phyloP scores from a whole-genome alignment of 2,113 vertebrate species.

The Atractosteus spatula region DNA sequence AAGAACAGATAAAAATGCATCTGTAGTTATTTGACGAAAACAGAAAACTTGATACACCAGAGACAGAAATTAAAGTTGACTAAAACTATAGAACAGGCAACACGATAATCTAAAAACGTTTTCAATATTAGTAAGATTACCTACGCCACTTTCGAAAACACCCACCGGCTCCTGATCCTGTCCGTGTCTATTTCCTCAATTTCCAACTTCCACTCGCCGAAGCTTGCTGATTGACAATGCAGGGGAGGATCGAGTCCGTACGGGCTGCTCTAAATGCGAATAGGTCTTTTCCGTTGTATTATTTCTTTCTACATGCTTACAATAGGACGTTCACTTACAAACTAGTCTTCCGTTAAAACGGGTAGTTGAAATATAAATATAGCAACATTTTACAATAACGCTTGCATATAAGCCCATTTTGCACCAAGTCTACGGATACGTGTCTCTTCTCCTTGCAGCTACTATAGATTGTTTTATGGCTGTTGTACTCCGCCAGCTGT shows the following conservation, averaged over 20 bases:
- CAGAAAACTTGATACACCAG: not conserved
- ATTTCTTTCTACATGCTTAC: too few species aligned
- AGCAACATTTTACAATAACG: too few species aligned
- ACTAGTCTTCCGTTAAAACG: too few species aligned
- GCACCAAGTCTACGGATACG: too few species aligned
- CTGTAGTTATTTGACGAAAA: not conserved
- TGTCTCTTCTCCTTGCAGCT: too few species aligned
- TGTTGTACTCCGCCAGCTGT: too few species aligned
- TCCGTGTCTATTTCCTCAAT: not conserved
- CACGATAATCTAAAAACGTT: not conserved
- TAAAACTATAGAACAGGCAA: not conserved
- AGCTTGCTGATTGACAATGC: not conserved
- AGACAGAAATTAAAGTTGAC: not conserved
- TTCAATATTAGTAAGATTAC: not conserved
- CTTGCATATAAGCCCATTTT: too few species aligned
- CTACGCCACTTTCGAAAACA: slow-evolving; percentile 5
- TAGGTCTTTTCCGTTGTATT: too few species aligned
- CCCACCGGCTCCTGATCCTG: slow-evolving; percentile 18
- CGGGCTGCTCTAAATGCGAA: too few species aligned
- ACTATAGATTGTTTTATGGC: too few species aligned
- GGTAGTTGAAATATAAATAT: too few species aligned
- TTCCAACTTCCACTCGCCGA: slow-evolving; percentile 3
- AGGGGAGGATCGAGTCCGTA: not conserved
- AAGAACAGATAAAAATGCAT: not conserved
- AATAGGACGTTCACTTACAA: too few species aligned